Evolutionary conservation across 2,797 vertebrate species (phyloP).

Genomic region (Amblyraja radiata): DNA sequence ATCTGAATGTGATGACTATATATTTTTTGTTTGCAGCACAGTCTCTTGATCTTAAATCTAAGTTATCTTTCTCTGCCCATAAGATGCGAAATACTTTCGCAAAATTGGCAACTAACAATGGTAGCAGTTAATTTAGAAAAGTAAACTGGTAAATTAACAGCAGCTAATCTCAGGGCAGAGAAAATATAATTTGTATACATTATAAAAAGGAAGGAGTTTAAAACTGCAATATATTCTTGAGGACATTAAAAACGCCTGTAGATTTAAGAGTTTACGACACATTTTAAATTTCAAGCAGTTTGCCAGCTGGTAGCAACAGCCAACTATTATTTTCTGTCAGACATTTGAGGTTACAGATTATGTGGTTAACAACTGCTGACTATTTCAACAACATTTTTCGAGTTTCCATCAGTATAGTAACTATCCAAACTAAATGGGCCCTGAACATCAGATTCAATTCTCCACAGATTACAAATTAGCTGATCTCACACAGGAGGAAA

Average conservation of each 20-base stretch:
- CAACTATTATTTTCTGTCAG: neutral
- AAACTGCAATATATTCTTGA: neutral
- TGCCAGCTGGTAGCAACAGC: neutral
- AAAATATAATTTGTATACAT: neutral
- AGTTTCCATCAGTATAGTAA: neutral
- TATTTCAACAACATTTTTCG: neutral
- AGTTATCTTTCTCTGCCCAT: neutral
- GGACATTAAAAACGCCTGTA: neutral
- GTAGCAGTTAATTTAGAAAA: neutral
- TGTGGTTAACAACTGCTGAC: neutral
- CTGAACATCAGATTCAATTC: neutral
- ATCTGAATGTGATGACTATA: neutral
- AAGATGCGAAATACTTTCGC: neutral
- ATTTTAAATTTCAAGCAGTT: neutral
- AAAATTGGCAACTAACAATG: neutral
- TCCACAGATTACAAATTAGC: neutral
- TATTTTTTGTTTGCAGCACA: neutral
- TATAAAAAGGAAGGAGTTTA: neutral
- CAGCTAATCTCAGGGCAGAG: neutral
- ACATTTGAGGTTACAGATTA: neutral
- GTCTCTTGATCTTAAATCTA: neutral
- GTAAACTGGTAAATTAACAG: neutral
- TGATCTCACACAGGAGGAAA: neutral
- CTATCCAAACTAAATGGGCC: neutral
- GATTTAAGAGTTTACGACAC: neutral